A percentile compares a stretch with the other conserved stretches of the same genome.
Conservation (phyloP, 1,140 invertebrate genomes). For the Pseudomyrmex gracilis region DNA sequence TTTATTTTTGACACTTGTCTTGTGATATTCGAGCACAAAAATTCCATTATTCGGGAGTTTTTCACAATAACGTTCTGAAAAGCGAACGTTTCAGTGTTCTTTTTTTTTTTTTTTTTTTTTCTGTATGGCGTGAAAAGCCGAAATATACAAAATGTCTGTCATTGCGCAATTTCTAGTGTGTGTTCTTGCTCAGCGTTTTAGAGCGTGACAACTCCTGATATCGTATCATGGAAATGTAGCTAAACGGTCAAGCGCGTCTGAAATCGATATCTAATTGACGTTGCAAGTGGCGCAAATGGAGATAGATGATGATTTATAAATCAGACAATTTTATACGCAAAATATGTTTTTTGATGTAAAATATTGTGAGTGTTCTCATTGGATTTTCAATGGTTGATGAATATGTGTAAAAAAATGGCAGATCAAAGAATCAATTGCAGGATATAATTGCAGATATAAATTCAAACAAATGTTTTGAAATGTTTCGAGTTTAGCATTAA, state of each 20-base stretch:
- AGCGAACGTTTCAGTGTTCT: neutral
- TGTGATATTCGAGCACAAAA: slow-evolving; percentile 50
- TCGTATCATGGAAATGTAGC: slow-evolving; percentile 51
- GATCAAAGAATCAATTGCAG: no score
- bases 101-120: slow-evolving; percentile 19
- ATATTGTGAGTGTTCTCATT: no score
- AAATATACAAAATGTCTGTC: slow-evolving; percentile 48
- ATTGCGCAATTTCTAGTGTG: slow-evolving; percentile 42
- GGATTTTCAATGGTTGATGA: no score
- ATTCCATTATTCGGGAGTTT: slow-evolving; percentile 46
- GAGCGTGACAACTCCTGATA: slow-evolving; percentile 50
- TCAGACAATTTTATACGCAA: neutral
- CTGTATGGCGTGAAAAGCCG: slow-evolving; percentile 30
- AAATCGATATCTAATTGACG: slow-evolving; percentile 35
- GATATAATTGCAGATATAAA: no score
- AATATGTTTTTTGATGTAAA: neutral
- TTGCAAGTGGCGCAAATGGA: slow-evolving; percentile 39
- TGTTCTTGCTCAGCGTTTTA: slow-evolving; percentile 46
- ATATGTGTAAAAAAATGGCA: no score
- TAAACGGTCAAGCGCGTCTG: slow-evolving; percentile 40
- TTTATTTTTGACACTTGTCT: slow-evolving; percentile 60
- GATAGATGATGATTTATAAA: slow-evolving; percentile 38
- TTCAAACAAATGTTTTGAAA: no score
- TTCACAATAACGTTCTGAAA: slow-evolving; percentile 38
- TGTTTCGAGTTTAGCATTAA: no score